Percentiles rank a stretch among this genome's conserved stretches.
Evolutionary conservation across 2,888 invertebrate genomes (phyloP).

Genomic region (Ophioninae sp.): DNA sequence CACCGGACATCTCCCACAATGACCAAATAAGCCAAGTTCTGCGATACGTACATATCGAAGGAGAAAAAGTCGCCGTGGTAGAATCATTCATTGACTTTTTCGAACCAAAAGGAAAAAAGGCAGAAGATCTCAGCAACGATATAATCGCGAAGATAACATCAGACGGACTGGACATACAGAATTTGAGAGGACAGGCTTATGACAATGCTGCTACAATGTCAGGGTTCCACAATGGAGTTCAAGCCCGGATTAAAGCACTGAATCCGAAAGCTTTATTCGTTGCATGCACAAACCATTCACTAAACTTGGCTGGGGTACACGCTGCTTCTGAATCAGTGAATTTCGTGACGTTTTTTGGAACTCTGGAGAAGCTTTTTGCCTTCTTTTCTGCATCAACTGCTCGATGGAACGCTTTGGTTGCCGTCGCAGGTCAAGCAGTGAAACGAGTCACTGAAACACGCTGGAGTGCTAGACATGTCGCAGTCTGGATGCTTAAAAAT

Average conservation of each 20-base stretch:
- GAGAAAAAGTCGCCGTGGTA: constrained; percentile 60
- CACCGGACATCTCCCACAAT: constrained; percentile 56
- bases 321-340: constrained; percentile 59
- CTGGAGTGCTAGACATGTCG: constrained; percentile 9
- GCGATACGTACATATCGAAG: constrained; percentile 64
- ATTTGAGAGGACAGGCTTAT: constrained; percentile 61
- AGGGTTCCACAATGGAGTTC: constrained; percentile 60
- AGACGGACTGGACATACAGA: constrained; percentile 64
- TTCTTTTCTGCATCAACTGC: constrained; percentile 7
- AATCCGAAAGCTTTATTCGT: constrained; percentile 40
- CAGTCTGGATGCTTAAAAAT: constrained; percentile 3
- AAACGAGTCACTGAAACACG: background rate
- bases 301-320: constrained; percentile 64
- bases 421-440: background rate
- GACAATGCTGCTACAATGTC: constrained; percentile 68
- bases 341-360: constrained; percentile 17
- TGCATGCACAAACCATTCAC: constrained; percentile 37
- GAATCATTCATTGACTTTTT: constrained; percentile 68
- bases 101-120: constrained; percentile 60
- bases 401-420: background rate
- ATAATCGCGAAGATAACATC: constrained; percentile 55
- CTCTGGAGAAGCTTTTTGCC: background rate
- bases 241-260: constrained; percentile 37
- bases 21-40: constrained; percentile 66
- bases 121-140: constrained; percentile 27